These are phyloP conservation scores for Callorhinus ursinus DNA, from an alignment of 2,113 vertebrate species.

Conservation along the genomic window DNA sequence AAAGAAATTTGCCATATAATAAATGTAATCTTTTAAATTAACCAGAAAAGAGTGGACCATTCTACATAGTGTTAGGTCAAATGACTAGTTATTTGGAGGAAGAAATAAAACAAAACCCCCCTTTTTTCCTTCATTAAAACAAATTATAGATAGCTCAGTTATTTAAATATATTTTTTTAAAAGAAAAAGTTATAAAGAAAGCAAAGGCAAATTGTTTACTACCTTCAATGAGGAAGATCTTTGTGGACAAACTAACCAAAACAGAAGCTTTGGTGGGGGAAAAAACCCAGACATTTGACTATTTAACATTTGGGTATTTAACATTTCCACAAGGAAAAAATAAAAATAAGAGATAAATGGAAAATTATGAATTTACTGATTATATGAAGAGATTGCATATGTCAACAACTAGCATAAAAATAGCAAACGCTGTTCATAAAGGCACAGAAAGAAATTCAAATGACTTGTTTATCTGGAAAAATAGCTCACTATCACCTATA, in stretches of 20 bases:
- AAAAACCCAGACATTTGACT: background rate
- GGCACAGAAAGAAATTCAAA: background rate
- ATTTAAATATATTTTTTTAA: background rate
- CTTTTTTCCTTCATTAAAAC: background rate
- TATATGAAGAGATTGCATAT: background rate
- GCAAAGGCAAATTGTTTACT: background rate
- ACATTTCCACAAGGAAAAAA: background rate
- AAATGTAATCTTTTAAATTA: background rate
- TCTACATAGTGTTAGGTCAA: background rate
- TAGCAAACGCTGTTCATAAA: background rate
- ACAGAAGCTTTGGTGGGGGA: background rate
- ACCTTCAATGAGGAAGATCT: background rate
- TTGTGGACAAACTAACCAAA: background rate
- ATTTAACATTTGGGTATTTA: background rate
- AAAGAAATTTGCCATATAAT: background rate
- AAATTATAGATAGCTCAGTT: background rate
- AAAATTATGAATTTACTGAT: background rate
- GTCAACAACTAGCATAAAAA: background rate
- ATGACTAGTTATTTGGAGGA: background rate
- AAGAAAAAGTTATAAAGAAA: background rate
- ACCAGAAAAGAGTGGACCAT: background rate
- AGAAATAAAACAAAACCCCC: background rate
- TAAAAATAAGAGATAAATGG: conserved; percentile 3
- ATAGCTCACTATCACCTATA: background rate
- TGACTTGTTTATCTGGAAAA: background rate